Base-by-base conservation (phyloP, 64 coral and sea anemone species). In the Stichodactyla helianthus region DNA sequence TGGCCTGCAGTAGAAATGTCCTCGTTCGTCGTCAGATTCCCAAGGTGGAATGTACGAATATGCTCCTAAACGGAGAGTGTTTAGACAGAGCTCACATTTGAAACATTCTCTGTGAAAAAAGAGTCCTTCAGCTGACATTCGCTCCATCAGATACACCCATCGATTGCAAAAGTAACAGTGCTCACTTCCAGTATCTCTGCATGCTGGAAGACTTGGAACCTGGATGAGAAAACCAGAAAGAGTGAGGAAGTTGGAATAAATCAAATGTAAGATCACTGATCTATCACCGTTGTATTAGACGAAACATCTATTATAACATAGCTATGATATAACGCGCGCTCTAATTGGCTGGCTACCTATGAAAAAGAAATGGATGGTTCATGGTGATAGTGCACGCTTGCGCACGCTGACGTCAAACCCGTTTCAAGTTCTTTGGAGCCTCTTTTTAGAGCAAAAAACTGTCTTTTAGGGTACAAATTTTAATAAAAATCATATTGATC, bases 61-160 rank as follows among this genome's bases (percentile, higher is more conserved):
- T 10, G 90, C 88, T 6, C 97, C 97, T 25, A 99, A 81, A 53
- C 97, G 89, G 10, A 99, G 53, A 0, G 97, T 99, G 35, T 89
- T 90, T 25, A 91, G 93, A 89, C 97, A 99, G 31, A 89, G 79
- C 55, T 90, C 82, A 63, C 97, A 99, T 77, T 93, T 92, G 78
- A 99, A 99, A 53, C 97, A 99, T 35, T 99, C 93, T 17, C 97
- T 86, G 82, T 99, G 97, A 62, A 99, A 99, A n/a, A 99, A 99
- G 83, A 92, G 93, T 5, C 97, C 97, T 77, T 99, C 97, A 5
- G 97, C 97, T 1, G 97, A 99, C 19, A 99, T 27, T 23, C 93
- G 85, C 70, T 99, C 97, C 86, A 99, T 95, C 23, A 99, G 88
- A 55, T 95, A 99, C 15, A 99, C 86, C 31, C 88, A 86, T 4